A percentile compares a stretch with the other conserved stretches of the same genome.
Evolutionary conservation across 2,113 vertebrate species (phyloP).

Genomic region (Jaculus jaculus): DNA sequence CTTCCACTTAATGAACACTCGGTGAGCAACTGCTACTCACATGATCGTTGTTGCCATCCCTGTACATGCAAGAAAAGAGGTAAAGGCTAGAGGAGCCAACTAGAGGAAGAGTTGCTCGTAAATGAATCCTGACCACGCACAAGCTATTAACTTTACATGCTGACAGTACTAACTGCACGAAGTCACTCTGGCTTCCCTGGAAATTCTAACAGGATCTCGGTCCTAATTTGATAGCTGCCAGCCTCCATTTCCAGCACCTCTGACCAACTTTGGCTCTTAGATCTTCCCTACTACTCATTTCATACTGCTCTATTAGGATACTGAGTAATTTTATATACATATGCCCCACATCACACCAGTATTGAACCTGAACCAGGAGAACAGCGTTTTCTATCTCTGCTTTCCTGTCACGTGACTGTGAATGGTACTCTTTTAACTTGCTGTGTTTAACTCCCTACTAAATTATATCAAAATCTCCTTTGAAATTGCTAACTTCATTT

Average conservation of each 20-base stretch:
- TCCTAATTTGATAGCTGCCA: background rate
- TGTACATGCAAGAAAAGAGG: background rate
- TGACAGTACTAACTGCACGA: background rate
- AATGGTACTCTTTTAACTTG: conserved; percentile 22
- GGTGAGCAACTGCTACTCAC: background rate
- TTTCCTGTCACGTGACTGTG: background rate
- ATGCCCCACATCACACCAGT: background rate
- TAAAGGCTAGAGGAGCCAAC: too few species aligned
- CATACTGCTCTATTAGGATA: background rate
- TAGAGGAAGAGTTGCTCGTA: background rate
- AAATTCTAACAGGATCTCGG: background rate
- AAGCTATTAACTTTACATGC: background rate
- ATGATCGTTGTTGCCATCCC: background rate
- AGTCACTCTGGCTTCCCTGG: background rate
- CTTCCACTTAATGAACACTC: background rate
- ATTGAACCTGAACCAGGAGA: background rate
- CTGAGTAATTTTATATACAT: background rate
- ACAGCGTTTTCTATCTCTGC: background rate
- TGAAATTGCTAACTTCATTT: background rate
- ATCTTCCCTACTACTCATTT: background rate
- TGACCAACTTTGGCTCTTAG: background rate
- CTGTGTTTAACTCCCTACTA: background rate
- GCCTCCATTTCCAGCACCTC: background rate
- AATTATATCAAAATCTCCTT: background rate
- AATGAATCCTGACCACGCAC: background rate